Percentiles rank a stretch among this genome's conserved stretches.
phyloP scores from a whole-genome alignment of 2,888 invertebrate species.

The Achlya flavicornis region DNA sequence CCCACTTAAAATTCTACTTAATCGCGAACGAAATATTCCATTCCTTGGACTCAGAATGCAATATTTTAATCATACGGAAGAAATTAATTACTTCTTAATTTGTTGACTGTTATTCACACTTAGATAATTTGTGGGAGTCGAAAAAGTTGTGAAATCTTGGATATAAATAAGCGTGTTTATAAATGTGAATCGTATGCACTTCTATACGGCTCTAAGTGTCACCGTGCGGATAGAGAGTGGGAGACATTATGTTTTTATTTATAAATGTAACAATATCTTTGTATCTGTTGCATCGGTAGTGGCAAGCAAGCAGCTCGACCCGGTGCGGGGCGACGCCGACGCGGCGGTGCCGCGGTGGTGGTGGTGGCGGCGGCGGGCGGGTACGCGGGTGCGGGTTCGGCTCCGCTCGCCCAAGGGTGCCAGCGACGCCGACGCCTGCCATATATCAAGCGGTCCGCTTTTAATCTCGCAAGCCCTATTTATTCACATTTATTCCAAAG shows the following conservation, averaged over 20 bases:
- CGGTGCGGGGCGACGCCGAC: too few relatives aligned
- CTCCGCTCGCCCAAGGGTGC: conserved; percentile 50
- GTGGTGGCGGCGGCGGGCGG: conserved; percentile 23
- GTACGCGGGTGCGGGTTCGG: conserved; percentile 25
- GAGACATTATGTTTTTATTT: conserved; percentile 39
- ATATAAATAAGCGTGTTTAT: background rate
- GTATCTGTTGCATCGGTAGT: conserved; percentile 50
- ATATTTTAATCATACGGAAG: conserved; percentile 53
- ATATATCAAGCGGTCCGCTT: conserved; percentile 74
- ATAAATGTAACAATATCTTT: conserved; percentile 51
- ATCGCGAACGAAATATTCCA: conserved; percentile 64
- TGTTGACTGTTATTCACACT: conserved; percentile 34
- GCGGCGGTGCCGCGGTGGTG: too few relatives aligned
- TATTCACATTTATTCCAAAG: conserved; percentile 79
- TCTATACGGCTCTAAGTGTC: background rate
- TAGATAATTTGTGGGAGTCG: conserved; percentile 20
- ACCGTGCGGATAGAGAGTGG: background rate
- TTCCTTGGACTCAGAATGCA: conserved; percentile 40
- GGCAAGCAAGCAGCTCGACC: conserved; percentile 9
- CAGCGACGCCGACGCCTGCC: conserved; percentile 51
- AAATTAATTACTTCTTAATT: conserved; percentile 30
- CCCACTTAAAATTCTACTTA: conserved; percentile 66
- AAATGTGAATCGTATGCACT: background rate
- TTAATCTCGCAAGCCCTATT: conserved; percentile 79
- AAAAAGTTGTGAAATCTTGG: background rate